A percentile compares a stretch with the other conserved stretches of the same genome.
Evolutionary conservation across 2,888 invertebrate genomes (phyloP).

Genomic region (Thelaira solivaga): DNA sequence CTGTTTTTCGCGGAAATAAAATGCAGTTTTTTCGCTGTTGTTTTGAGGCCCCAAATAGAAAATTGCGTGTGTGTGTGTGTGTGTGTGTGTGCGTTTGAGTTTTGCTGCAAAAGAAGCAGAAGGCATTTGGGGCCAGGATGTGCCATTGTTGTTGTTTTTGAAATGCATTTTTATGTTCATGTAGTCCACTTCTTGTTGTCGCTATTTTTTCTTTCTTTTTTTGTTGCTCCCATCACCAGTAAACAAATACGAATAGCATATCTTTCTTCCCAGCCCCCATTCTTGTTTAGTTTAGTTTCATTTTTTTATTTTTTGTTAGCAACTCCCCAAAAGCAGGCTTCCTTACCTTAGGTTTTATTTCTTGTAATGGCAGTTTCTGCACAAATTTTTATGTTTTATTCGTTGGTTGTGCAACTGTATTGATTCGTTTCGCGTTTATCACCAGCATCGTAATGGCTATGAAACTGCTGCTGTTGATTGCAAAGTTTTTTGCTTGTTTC

Average conservation of each 20-base stretch:
- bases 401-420: constrained; percentile 51
- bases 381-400: constrained; percentile 15
- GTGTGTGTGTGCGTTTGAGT: constrained; percentile 42
- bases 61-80: constrained; percentile 46
- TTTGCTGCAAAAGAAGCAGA: neutral
- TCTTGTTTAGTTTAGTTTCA: constrained; percentile 33
- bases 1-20: constrained; percentile 58
- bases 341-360: constrained; percentile 56
- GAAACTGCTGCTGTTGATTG: neutral
- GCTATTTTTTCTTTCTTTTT: constrained; percentile 58
- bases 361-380: constrained; percentile 36
- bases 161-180: constrained; percentile 52
- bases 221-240: neutral
- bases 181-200: constrained; percentile 60
- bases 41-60: constrained; percentile 46
- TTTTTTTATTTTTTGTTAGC: too few species aligned
- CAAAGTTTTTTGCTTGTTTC: constrained; percentile 3
- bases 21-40: constrained; percentile 49
- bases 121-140: neutral
- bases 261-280: constrained; percentile 13
- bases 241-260: constrained; percentile 38
- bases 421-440: constrained; percentile 48
- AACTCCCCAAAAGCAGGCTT: constrained; percentile 28
- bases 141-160: constrained; percentile 4
- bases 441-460: neutral